phyloP scores from a whole-genome alignment of 2,113 vertebrate genomes.

The Gobiocypris rarus region DNA sequence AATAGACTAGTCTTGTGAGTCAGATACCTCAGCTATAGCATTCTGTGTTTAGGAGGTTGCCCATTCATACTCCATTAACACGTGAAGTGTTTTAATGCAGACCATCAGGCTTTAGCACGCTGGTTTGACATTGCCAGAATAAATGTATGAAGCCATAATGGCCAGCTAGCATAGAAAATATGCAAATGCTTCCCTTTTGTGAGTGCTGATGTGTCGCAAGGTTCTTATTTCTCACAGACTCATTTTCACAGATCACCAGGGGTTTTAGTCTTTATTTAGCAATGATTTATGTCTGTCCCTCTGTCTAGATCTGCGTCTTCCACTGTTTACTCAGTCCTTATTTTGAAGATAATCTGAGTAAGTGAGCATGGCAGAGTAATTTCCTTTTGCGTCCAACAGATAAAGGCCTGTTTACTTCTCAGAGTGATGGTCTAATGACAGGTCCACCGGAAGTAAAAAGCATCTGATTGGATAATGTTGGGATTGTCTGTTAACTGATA shows the following conservation, averaged over 20 bases:
- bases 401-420: conserved; percentile 22
- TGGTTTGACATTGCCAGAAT: background rate
- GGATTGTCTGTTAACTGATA: background rate
- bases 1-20: background rate
- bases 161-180: conserved; percentile 10
- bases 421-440: conserved; percentile 1
- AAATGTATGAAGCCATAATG: background rate
- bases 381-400: conserved; percentile 8
- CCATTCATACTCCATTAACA: background rate
- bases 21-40: background rate
- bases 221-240: background rate
- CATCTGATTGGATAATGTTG: background rate
- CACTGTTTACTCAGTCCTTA: conserved; percentile 24
- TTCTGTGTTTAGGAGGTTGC: background rate
- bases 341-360: background rate
- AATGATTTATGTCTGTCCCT: background rate
- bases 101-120: background rate
- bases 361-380: conserved; percentile 28
- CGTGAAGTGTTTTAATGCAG: background rate
- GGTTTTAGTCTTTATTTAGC: conserved; percentile 27
- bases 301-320: conserved; percentile 19
- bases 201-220: background rate
- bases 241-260: background rate
- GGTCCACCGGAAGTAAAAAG: background rate
- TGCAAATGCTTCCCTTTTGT: background rate